phyloP scores from a whole-genome alignment of 2,113 vertebrate species.

The Neofelis nebulosa region DNA sequence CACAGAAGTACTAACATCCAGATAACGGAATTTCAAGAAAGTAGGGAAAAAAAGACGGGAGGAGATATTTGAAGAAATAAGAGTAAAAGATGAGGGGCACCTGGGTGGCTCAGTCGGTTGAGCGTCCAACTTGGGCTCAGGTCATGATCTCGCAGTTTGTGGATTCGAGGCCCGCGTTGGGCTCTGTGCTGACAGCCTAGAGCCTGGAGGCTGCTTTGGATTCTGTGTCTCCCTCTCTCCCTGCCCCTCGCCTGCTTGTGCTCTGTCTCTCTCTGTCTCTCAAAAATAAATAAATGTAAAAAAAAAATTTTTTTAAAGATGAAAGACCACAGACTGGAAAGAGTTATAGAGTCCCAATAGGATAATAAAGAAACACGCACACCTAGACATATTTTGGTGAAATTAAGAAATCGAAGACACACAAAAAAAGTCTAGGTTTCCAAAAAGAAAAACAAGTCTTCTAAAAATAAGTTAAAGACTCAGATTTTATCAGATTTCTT shows the following conservation, averaged over 20 bases:
- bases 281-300: too few species aligned
- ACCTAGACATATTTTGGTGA: neutral
- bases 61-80: slow-evolving; percentile 3
- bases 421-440: neutral
- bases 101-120: too few species aligned
- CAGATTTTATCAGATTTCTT: neutral
- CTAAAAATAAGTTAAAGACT: neutral
- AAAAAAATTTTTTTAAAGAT: neutral
- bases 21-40: neutral
- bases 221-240: too few species aligned
- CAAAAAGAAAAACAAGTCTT: neutral
- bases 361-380: neutral
- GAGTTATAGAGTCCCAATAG: neutral
- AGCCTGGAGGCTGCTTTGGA: too few species aligned
- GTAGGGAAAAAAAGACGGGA: neutral
- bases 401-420: neutral
- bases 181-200: too few species aligned
- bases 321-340: neutral
- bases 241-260: too few species aligned
- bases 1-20: neutral
- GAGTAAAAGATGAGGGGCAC: neutral
- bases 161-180: too few species aligned
- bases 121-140: too few species aligned
- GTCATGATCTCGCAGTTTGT: too few species aligned
- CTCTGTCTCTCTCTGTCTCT: too few species aligned